Base-by-base conservation (phyloP, 2,888 invertebrate species). In the Omphaloscelis lunosa region DNA sequence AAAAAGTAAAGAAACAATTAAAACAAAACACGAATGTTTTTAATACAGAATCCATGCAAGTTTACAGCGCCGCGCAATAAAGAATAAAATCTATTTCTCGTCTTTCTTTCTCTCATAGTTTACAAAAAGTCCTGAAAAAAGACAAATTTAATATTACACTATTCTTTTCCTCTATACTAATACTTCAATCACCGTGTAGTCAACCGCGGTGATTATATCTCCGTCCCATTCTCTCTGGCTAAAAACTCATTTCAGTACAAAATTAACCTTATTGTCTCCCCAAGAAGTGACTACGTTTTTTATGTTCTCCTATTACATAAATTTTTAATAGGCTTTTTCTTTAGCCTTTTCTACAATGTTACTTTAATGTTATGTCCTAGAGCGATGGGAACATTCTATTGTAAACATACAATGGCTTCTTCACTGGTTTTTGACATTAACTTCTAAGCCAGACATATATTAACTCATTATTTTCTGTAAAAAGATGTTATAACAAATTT, bases 371-470 rank as follows among this genome's bases (percentile, higher is more conserved):
- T 45, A 2, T 17, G 12, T 29, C 11, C 15, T 7, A n/a, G 23
- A n/a, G 34, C 51, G 3, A 9, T 34, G 12, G 12, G 20, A 6
- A n/a, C 34, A 8, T 27, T 29, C 45, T 23, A 72, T 66, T 62
- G 62, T 72, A 77, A 77, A 82, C 61, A 79, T 7, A 41, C 39
- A 83, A 83, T 83, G 74, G 83, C 79, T 79, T 82, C 83, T 58
- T 23, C 5, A 4, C 62, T 15, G 58, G 68, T 69, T 80, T 80
- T 80, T 39, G 75, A 69, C 39, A 59, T 75, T 75, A n/a, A 69
- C 51, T 80, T 80, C 27, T 29, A 59, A 69, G 11, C 34, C 41
- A 53, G 45, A n/a, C 62, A 9, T 39, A 45, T 39, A 53, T 20
- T 5, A 53, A 23, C 4, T 45, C 12, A 7, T 56, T 39, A 63